Conservation (phyloP, 2,888 invertebrate genomes). For the Polia nebulosa region DNA sequence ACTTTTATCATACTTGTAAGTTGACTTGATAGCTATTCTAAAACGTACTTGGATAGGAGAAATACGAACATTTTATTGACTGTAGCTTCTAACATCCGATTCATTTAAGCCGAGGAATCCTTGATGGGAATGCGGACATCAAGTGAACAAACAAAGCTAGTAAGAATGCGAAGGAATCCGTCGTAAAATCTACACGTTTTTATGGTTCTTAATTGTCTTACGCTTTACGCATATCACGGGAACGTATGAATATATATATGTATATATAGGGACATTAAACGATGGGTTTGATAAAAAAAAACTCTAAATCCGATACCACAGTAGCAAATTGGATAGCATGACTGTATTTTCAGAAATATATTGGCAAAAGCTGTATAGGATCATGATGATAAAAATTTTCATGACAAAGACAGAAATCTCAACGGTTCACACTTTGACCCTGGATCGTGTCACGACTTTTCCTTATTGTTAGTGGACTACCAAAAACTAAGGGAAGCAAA, state of each 20-base stretch:
- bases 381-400: background rate
- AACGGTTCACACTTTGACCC: conserved; percentile 22
- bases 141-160: conserved; percentile 57
- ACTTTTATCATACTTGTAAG: conserved; percentile 52
- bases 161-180: conserved; percentile 55
- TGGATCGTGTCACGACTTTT: conserved; percentile 21
- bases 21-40: conserved; percentile 44
- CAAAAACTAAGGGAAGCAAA: conserved; percentile 25
- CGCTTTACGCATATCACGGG: conserved; percentile 50
- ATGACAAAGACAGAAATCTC: conserved; percentile 5
- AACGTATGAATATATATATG: conserved; percentile 28
- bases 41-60: conserved; percentile 27
- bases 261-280: conserved; percentile 8
- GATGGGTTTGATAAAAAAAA: background rate
- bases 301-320: background rate
- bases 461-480: background rate
- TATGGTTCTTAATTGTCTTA: conserved; percentile 56
- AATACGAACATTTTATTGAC: conserved; percentile 51
- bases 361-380: background rate
- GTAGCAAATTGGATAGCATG: background rate
- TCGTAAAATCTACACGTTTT: conserved; percentile 64
- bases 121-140: conserved; percentile 63
- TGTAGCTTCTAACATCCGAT: conserved; percentile 49
- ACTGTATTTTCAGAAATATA: background rate
- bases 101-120: conserved; percentile 59